phyloP scores from a whole-genome alignment of 1,140 invertebrate species.

The Panulirus ornatus region DNA sequence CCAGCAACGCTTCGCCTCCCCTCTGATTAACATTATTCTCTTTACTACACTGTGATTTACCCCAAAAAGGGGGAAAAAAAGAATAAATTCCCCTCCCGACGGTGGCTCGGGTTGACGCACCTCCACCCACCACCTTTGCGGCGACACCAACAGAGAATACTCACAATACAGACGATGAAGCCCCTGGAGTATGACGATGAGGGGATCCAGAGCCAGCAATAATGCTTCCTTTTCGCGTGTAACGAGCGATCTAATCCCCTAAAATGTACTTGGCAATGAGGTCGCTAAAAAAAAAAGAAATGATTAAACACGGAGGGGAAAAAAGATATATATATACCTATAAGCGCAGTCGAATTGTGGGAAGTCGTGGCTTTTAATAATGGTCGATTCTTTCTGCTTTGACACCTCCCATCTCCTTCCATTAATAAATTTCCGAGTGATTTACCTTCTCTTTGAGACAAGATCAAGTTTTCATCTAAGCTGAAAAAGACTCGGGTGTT shows the following conservation, averaged over 20 bases:
- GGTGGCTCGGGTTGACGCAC: no score
- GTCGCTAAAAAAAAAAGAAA: neutral
- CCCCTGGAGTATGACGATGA: no score
- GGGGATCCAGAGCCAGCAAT: neutral
- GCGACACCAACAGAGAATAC: no score
- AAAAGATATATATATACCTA: no score
- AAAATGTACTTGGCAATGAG: conserved; percentile 2
- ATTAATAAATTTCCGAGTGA: conserved; percentile 11
- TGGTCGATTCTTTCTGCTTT: no score
- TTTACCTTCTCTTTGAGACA: neutral
- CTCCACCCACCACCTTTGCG: no score
- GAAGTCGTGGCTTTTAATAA: neutral
- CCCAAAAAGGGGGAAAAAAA: no score
- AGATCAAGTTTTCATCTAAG: neutral
- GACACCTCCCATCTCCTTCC: neutral
- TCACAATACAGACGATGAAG: no score
- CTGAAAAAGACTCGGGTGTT: no score
- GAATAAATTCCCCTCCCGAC: no score
- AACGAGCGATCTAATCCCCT: neutral
- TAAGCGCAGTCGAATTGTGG: neutral
- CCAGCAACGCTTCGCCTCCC: neutral
- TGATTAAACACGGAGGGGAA: neutral
- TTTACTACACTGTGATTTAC: neutral
- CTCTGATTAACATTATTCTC: conserved; percentile 4
- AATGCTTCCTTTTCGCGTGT: neutral